Evolutionary conservation across 1,140 invertebrate genomes (phyloP), one percentile per base, ranked within the genome.

Genomic region (Drosophila varians): DNA sequence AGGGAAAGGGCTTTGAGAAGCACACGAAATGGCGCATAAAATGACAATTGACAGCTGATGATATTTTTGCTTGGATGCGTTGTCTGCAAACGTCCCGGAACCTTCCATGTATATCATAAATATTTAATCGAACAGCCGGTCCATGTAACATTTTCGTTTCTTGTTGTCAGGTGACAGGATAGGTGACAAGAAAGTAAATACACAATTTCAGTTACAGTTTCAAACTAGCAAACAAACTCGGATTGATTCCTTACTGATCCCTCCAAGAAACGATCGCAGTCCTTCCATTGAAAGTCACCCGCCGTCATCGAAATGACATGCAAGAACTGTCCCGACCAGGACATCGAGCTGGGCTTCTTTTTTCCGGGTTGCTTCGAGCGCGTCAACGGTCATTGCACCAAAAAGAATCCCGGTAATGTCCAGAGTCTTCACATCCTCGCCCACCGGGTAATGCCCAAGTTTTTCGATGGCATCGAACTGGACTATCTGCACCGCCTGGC

Each of bases 31-130:
- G 82, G 74, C 82, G 82, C 82, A 82, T 87, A 87, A 87, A 77
- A 75, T 77, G 82, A 82, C 82, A 87, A 87, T 87, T 82, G 82
- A 60, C 82, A 87, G 74, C 77, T 87, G 82, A 87, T 80, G 73
- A 75, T 74, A 65, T 64, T 73, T 73, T 46, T 68, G 51, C 51
- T 69, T 26, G 25, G 45, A 46, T 69, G 65, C 42, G 51, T 28
- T 42, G 56, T 43, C 64, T 46, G 28, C 19, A 64, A 65, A 23
- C 34, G 46, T 21, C 8, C 36, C 23, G 40, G 40, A 26, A 26
- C 56, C 60, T 34, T 26, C 19, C 61, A 31, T 43, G 38, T 66
- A 68, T 45, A 53, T 46, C 69, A 76, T 76, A 66, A 53, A 79
- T 80, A 65, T 71, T 65, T 80, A 21, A 71, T 80, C 46, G 34